Conservation (phyloP, 2,113 vertebrate species). For the Nyctereutes procyonoides region DNA sequence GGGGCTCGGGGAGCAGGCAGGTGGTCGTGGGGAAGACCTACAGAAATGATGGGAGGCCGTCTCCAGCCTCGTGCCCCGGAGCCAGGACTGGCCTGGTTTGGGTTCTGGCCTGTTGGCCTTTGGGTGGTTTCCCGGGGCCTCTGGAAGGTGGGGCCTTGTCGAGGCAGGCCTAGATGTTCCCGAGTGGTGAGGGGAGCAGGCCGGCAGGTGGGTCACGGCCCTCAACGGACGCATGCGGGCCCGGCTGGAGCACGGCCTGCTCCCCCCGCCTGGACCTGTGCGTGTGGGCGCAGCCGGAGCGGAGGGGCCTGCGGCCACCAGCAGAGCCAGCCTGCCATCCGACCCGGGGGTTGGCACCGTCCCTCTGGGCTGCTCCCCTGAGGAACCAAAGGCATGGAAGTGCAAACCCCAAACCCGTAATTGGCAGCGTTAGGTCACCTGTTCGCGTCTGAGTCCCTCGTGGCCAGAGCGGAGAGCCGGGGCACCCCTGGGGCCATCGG, state of each 20-base stretch:
- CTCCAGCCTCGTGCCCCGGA: neutral
- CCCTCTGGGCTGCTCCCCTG: neutral
- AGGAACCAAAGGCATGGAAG: neutral
- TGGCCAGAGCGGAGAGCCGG: neutral
- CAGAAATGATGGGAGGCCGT: neutral
- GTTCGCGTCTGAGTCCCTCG: neutral
- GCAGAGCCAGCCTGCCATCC: neutral
- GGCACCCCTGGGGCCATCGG: neutral
- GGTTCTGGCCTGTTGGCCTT: neutral
- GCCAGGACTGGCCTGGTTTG: neutral
- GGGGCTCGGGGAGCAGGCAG: neutral
- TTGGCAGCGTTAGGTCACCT: neutral
- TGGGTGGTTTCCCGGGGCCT: neutral
- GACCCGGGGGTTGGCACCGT: neutral
- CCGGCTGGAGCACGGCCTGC: neutral
- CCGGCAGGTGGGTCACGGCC: neutral
- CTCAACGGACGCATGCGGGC: rapidly evolving
- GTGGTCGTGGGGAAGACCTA: neutral
- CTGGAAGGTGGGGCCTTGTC: neutral
- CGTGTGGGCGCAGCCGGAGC: rapidly evolving
- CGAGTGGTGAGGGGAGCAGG: neutral
- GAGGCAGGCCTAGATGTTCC: neutral
- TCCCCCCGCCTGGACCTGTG: rapidly evolving
- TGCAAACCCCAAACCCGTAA: neutral
- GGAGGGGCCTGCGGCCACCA: rapidly evolving